Conservation (phyloP, 2,888 invertebrate genomes). For the Sylvicola cinctus region DNA sequence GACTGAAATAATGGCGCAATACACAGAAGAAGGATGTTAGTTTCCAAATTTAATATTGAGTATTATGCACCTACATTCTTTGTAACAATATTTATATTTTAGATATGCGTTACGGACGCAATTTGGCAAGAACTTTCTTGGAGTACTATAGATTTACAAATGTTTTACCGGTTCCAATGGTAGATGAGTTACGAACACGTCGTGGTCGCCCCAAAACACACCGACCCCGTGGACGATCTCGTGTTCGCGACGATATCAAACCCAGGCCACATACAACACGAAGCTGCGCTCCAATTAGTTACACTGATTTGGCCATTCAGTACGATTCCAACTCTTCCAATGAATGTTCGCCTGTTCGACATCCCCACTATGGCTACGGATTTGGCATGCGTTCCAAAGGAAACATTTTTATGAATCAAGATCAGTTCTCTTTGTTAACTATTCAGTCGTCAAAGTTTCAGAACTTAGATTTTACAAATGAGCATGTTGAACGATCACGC, state of each 20-base stretch:
- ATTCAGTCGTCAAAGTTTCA: conserved; percentile 17
- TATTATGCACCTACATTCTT: too few species aligned
- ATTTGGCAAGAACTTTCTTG: conserved; percentile 50
- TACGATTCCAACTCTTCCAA: conserved; percentile 32
- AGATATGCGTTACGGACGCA: conserved; percentile 63
- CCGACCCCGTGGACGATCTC: conserved; percentile 20
- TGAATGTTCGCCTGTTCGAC: conserved; percentile 23
- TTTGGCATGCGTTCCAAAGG: conserved; percentile 10
- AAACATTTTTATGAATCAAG: conserved; percentile 12
- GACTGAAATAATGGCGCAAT: conserved; percentile 52
- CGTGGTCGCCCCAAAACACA: conserved; percentile 21
- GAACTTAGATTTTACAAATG: conserved; percentile 13
- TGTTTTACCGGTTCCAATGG: conserved; percentile 32
- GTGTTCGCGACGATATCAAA: conserved; percentile 23
- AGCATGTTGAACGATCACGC: conserved; percentile 6
- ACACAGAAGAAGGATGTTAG: conserved; percentile 93
- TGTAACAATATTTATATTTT: conserved; percentile 5
- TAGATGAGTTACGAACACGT: conserved; percentile 22
- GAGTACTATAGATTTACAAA: conserved; percentile 65
- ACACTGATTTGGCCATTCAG: conserved; percentile 31
- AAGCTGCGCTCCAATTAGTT: conserved; percentile 29
- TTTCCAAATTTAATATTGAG: conserved; percentile 29
- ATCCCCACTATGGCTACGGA: conserved; percentile 12
- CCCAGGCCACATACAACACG: conserved; percentile 28
- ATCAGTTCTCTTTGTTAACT: conserved; percentile 20